Percentiles rank a stretch among this genome's conserved stretches.
These are phyloP conservation scores for Trichogramma pretiosum DNA, from an alignment of 1,140 invertebrate species.

Conservation along the genomic window DNA sequence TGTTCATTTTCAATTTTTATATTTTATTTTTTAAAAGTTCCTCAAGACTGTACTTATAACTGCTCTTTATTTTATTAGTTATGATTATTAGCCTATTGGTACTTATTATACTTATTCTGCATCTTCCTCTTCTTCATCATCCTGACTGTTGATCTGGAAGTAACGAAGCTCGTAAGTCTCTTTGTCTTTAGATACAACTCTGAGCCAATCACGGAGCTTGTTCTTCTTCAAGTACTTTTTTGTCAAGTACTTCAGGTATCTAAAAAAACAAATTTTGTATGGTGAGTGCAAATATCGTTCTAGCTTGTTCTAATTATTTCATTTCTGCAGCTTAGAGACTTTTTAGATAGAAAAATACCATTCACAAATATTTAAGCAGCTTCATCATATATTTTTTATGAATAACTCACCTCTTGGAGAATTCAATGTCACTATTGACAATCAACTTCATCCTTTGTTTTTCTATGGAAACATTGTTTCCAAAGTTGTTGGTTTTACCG, in stretches of 20 bases:
- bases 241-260: slow-evolving; percentile 97
- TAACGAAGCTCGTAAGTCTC: slow-evolving; percentile 96
- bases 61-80: too few species aligned
- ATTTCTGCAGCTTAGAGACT: too few species aligned
- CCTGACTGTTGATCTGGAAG: slow-evolving; percentile 99
- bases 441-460: slow-evolving; percentile 87
- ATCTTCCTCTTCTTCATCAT: slow-evolving; percentile 89
- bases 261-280: too few species aligned
- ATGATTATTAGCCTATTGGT: too few species aligned
- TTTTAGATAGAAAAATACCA: too few species aligned
- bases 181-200: slow-evolving; percentile 93
- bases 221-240: slow-evolving; percentile 99
- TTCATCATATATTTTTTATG: too few species aligned
- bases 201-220: slow-evolving; percentile 95
- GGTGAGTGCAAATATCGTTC: too few species aligned
- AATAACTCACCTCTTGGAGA: slow-evolving; percentile 78
- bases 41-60: too few species aligned
- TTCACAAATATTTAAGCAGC: too few species aligned
- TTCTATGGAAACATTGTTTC: slow-evolving; percentile 78
- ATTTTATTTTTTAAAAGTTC: too few species aligned
- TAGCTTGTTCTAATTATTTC: too few species aligned
- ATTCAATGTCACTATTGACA: slow-evolving; percentile 78
- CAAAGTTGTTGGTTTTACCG: slow-evolving; percentile 93
- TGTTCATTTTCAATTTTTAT: too few species aligned
- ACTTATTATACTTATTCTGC: slow-evolving; percentile 73